Percentiles rank a stretch among this genome's conserved stretches.
Conservation (phyloP, 2,113 vertebrate genomes). For the Todiramphus saurophagus region DNA sequence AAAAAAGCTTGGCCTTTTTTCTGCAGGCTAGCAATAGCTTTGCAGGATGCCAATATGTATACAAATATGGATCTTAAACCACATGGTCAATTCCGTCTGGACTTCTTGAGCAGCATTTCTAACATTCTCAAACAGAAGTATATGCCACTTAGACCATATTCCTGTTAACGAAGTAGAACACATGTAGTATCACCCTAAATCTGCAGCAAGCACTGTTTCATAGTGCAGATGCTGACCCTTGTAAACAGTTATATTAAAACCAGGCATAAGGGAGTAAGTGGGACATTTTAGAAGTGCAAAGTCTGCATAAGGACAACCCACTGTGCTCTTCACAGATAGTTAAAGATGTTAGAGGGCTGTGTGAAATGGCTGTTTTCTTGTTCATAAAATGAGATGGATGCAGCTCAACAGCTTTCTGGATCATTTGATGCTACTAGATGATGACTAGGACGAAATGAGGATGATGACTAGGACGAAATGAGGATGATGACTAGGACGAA, state of each 20-base stretch:
- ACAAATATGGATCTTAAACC: neutral
- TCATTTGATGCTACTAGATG: neutral
- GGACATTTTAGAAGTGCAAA: neutral
- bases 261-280: neutral
- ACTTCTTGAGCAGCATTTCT: neutral
- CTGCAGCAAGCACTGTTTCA: neutral
- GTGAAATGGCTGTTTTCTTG: neutral
- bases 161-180: neutral
- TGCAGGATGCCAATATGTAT: neutral
- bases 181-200: neutral
- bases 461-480: neutral
- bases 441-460: neutral
- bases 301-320: neutral
- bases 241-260: constrained; percentile 14
- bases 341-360: neutral
- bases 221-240: constrained; percentile 1
- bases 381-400: neutral
- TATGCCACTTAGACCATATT: neutral
- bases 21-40: neutral
- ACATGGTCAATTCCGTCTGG: neutral
- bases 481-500: neutral
- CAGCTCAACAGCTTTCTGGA: neutral
- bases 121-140: neutral
- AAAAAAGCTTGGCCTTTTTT: constrained; percentile 27
- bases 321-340: neutral